phyloP scores from a whole-genome alignment of 2,797 vertebrate genomes.

The Aulostomus chinensis region DNA sequence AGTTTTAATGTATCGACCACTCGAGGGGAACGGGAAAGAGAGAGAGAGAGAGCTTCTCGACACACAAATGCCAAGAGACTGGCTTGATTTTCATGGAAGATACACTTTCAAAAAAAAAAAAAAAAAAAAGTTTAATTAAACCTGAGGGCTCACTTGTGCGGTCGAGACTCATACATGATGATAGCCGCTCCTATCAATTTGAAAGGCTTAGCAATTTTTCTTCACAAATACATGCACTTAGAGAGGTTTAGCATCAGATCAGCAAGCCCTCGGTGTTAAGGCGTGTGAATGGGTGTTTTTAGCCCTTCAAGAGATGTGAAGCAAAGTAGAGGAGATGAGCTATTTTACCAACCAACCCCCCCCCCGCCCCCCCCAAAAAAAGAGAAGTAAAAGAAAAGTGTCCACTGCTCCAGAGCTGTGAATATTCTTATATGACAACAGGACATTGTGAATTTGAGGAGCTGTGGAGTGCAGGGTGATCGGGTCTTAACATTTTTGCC shows the following conservation, averaged over 20 bases:
- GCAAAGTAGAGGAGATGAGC: conserved; percentile 51
- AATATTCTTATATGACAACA: conserved; percentile 63
- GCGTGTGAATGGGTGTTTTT: conserved; percentile 71
- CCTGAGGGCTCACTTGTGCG: conserved; percentile 75
- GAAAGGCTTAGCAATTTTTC: conserved; percentile 70
- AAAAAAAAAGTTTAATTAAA: conserved; percentile 84
- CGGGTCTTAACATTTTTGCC: conserved; percentile 58
- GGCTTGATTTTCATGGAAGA: conserved; percentile 75
- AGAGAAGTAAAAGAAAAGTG: conserved; percentile 58
- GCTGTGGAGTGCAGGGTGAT: conserved; percentile 50
- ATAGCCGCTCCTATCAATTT: conserved; percentile 59
- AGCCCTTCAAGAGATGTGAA: conserved; percentile 59
- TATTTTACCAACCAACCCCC: conserved; percentile 56
- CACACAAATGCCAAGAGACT: conserved; percentile 64
- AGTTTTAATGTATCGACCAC: conserved; percentile 85
- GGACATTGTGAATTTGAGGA: conserved; percentile 63
- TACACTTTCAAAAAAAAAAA: conserved; percentile 72
- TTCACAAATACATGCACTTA: conserved; percentile 63
- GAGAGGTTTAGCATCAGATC: conserved; percentile 64
- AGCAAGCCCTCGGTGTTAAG: conserved; percentile 56
- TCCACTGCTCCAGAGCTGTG: conserved; percentile 44
- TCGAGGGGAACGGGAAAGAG: conserved; percentile 69
- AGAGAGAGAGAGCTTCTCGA: conserved; percentile 70
- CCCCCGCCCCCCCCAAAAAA: too few species aligned
- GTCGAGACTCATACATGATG: conserved; percentile 61